Evolutionary conservation across 2,113 vertebrate genomes (phyloP).

Genomic region (Aegithalos caudatus): DNA sequence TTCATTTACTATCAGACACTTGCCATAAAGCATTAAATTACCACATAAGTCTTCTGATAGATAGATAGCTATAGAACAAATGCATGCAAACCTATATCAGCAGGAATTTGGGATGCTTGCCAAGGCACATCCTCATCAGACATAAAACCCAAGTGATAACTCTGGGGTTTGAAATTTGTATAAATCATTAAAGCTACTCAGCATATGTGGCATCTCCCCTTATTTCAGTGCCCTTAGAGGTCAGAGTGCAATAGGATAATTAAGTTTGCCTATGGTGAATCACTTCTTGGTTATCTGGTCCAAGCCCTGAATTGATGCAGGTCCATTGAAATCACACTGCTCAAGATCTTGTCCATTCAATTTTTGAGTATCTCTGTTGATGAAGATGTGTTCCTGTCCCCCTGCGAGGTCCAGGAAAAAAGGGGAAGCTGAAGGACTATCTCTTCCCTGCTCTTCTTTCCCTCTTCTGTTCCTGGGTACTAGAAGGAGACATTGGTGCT

Average conservation of each 20-base stretch:
- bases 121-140: neutral
- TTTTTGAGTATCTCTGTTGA: neutral
- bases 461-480: neutral
- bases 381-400: neutral
- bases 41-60: constrained; percentile 40
- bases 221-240: neutral
- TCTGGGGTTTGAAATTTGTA: neutral
- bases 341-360: neutral
- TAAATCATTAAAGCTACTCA: neutral
- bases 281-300: neutral
- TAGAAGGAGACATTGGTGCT: neutral
- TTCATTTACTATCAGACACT: constrained; percentile 54
- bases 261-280: neutral
- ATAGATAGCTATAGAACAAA: neutral
- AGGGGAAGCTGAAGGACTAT: neutral
- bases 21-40: constrained; percentile 56
- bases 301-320: neutral
- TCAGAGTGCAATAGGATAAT: neutral
- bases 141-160: neutral
- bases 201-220: neutral
- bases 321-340: neutral
- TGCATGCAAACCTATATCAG: neutral
- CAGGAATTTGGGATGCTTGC: neutral
- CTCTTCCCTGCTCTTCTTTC: neutral
- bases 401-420: neutral